A percentile compares a stretch with the other conserved stretches of the same genome.
Evolutionary conservation across 2,888 invertebrate species (phyloP).

Genomic region (Chaetoderma sp.): DNA sequence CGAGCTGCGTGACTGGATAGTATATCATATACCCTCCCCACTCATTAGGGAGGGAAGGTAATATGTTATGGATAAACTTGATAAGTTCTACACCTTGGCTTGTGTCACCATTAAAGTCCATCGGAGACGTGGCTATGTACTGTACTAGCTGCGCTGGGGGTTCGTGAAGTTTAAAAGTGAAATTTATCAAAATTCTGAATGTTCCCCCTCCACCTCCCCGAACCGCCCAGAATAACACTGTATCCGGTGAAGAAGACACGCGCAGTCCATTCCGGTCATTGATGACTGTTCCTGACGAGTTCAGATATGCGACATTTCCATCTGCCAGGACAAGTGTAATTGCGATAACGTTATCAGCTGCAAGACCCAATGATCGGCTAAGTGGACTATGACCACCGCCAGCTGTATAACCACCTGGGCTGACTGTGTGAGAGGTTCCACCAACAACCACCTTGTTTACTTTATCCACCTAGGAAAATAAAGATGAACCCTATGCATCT

Average conservation of each 20-base stretch:
- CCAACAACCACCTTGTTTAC: constrained; percentile 5
- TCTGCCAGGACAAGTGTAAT: background rate
- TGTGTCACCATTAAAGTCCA: background rate
- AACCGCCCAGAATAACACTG: background rate
- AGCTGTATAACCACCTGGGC: background rate
- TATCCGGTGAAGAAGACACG: background rate
- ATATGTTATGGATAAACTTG: background rate
- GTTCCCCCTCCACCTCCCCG: constrained; percentile 1
- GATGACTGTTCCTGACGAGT: background rate
- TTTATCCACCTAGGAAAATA: too few relatives aligned
- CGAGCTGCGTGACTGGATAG: too few relatives aligned
- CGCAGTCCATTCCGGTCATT: background rate
- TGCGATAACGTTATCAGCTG: background rate
- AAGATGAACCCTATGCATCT: too few relatives aligned
- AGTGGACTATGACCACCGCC: constrained; percentile 1
- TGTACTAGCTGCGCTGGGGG: background rate
- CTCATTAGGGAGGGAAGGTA: background rate
- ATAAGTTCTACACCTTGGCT: background rate
- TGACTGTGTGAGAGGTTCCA: background rate
- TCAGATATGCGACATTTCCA: background rate
- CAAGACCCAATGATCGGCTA: background rate
- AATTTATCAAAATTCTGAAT: background rate
- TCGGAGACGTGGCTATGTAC: background rate
- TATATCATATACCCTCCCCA: constrained; percentile 1
- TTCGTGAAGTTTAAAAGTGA: background rate